Percentiles rank a stretch among this genome's conserved stretches.
phyloP scores from a whole-genome alignment of 2,113 vertebrate species.

The Bubo bubo region DNA sequence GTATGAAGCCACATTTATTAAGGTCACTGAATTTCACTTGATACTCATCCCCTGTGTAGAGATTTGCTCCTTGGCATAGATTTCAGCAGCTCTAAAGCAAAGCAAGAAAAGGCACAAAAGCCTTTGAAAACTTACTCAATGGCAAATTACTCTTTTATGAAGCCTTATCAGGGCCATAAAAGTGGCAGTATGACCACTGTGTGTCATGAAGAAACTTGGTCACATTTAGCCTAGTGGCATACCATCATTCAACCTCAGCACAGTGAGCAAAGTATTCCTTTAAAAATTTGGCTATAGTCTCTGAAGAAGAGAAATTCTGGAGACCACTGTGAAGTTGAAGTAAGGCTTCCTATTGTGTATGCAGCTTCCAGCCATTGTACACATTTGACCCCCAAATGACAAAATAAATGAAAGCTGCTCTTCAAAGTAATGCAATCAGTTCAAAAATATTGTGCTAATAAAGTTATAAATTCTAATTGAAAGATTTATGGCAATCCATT shows the following conservation, averaged over 20 bases:
- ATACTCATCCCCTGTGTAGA: not conserved
- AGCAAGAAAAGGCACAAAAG: not conserved
- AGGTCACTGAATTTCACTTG: not conserved
- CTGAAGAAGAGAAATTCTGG: not conserved
- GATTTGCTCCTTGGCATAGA: not conserved
- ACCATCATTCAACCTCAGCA: not conserved
- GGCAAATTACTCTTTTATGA: not conserved
- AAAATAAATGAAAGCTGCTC: constrained; percentile 83
- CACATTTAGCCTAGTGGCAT: not conserved
- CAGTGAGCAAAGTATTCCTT: not conserved
- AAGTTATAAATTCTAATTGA: constrained; percentile 88
- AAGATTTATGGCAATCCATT: constrained; percentile 88
- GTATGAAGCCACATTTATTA: not conserved
- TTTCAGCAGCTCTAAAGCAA: not conserved
- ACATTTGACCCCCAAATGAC: constrained; percentile 82
- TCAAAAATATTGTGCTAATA: constrained; percentile 87
- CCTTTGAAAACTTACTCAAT: not conserved
- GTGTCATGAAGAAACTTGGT: not conserved
- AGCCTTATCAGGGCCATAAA: not conserved
- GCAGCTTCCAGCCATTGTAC: constrained; percentile 60
- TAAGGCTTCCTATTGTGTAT: constrained; percentile 59
- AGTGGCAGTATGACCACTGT: not conserved
- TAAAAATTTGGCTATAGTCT: not conserved
- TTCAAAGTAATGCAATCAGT: constrained; percentile 87
- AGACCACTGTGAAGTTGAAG: not conserved